Evolutionary conservation across 1,140 invertebrate species (phyloP), one percentile per base, ranked within the genome.

Genomic region (Macrosteles quadrilineatus): DNA sequence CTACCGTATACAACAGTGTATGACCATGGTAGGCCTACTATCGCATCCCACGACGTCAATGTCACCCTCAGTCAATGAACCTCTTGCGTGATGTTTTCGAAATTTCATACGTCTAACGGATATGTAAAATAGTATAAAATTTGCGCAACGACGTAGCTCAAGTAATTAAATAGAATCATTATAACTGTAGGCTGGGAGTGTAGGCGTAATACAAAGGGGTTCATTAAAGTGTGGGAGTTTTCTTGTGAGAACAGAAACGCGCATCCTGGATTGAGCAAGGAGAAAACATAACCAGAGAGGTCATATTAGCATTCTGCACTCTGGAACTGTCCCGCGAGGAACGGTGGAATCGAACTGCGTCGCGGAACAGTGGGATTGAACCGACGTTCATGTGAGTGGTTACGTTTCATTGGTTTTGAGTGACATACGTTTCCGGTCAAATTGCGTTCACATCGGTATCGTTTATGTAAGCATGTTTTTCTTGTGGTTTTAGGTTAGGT

Each of bases 151-250:
- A 27, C 55, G 55, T 23, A 21, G 55, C 9, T 21, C 21, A 29
- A 59, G 55, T 55, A 68, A 68, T 68, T 68, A 68, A 68, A 55
- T 53, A 55, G 43, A 68, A 68, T 68, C 66, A 53, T 68, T 68
- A 53, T 57, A 57, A 68, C 53, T 50, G 45, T 68, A 36, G 9
- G 32, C 9, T 67, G 43, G 27, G 43, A 68, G 21, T 55, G 66
- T 17, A 27, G 66, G 66, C 17, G 66, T 55, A 53, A 19, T 21
- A 57, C 29, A 36, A 57, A 57, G 66, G 66, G 45, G 4, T 12
- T 53, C 66, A 53, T 68, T 68, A 66, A 66, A 66, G 63, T 66
- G 63, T 66, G 63, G 63, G 63, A 66, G 63, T 43, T 45, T 66
- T 66, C 63, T 66, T 66, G 63, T 66, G 63, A 43, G 63, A 66